phyloP scores from a whole-genome alignment of 2,113 vertebrate species.

The Caracal caracal region DNA sequence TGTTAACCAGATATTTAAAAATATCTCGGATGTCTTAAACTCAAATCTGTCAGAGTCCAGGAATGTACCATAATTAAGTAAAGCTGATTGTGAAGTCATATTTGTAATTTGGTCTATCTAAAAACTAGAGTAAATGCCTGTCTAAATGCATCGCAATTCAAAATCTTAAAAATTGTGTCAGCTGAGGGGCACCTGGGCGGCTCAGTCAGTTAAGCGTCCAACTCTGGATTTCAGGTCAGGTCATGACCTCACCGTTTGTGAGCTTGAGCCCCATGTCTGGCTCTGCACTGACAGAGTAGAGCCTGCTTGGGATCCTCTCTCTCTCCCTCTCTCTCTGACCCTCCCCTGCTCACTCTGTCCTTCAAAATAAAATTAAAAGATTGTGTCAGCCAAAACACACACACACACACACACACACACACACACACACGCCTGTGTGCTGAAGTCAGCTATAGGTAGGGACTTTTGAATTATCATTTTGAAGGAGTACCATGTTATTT shows the following conservation, averaged over 20 bases:
- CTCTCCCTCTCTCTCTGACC: too few species aligned
- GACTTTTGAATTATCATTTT: not conserved
- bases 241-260: too few species aligned
- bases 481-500: not conserved
- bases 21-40: not conserved
- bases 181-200: too few species aligned
- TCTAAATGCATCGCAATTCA: not conserved
- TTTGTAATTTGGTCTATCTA: not conserved
- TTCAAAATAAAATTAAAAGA: too few species aligned
- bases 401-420: not conserved
- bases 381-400: not conserved
- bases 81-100: not conserved
- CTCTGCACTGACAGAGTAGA: too few species aligned
- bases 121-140: not conserved
- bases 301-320: too few species aligned
- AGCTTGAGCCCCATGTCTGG: too few species aligned
- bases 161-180: not conserved
- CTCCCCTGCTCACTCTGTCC: too few species aligned
- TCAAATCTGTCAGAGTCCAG: not conserved
- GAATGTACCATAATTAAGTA: not conserved
- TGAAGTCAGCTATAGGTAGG: not conserved
- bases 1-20: not conserved
- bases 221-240: too few species aligned
- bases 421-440: not conserved
- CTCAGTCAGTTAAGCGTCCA: too few species aligned